Evolutionary conservation across 2,797 vertebrate genomes (phyloP).

Genomic region (Chiloscyllium punctatum): DNA sequence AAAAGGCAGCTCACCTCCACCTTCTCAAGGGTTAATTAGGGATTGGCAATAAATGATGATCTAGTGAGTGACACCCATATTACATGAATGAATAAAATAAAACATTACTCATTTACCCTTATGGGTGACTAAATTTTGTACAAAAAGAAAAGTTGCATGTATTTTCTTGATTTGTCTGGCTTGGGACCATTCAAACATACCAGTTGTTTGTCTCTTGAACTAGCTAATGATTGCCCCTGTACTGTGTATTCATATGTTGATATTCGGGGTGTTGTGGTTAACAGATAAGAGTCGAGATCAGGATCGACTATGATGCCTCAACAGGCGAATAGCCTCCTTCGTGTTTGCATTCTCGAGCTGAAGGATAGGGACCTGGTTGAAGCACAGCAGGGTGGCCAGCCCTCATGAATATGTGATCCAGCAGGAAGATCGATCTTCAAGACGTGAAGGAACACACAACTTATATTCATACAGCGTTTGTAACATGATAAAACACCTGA

Average conservation of each 20-base stretch:
- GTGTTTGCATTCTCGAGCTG: background rate
- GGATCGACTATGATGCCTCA: background rate
- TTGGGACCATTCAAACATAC: background rate
- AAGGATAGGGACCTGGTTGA: background rate
- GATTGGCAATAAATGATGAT: too few relatives aligned
- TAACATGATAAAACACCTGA: too few relatives aligned
- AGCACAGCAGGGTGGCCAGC: too few relatives aligned
- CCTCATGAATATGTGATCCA: background rate
- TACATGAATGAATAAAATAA: too few relatives aligned
- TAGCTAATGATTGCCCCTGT: background rate
- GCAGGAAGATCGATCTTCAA: background rate
- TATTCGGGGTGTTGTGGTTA: background rate
- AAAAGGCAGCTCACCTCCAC: too few relatives aligned
- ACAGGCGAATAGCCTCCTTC: background rate
- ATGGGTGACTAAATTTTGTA: background rate
- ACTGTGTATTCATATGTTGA: background rate
- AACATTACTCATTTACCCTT: background rate
- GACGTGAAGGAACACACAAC: background rate
- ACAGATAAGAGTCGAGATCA: background rate
- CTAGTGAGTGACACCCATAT: too few relatives aligned
- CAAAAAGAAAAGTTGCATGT: background rate
- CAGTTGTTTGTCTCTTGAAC: background rate
- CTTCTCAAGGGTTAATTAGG: too few relatives aligned
- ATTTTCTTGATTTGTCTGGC: rapidly evolving
- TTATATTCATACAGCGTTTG: too few relatives aligned